These are phyloP conservation scores for Meteorus colon DNA, from an alignment of 2,888 invertebrate genomes.

Conservation along the genomic window DNA sequence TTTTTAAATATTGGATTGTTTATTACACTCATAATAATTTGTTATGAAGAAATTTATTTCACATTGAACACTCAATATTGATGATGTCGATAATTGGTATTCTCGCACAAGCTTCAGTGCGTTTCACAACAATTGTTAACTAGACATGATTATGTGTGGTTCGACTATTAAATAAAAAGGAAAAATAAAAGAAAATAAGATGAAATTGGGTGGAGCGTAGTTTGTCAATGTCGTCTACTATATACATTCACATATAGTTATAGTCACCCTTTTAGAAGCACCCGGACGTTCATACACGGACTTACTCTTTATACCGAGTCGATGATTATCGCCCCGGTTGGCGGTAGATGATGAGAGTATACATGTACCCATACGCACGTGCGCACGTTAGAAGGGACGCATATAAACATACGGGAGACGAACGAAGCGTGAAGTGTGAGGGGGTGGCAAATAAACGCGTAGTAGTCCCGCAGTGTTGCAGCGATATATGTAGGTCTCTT, in stretches of 20 bases:
- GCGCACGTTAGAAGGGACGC: neutral
- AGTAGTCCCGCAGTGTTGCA: constrained; percentile 19
- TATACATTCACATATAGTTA: neutral
- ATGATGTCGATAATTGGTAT: no score
- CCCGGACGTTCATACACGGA: constrained; percentile 55
- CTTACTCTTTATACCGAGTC: constrained; percentile 58
- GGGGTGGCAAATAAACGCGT: constrained; percentile 1
- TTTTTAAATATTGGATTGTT: neutral
- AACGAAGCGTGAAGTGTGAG: constrained; percentile 21
- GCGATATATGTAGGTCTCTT: constrained; percentile 9
- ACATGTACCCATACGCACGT: constrained; percentile 46
- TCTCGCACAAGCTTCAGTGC: no score
- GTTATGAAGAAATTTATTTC: no score
- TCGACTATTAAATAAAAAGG: neutral
- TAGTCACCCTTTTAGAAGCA: constrained; percentile 35
- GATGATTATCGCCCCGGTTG: constrained; percentile 68
- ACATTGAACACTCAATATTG: no score
- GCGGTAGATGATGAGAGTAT: constrained; percentile 67
- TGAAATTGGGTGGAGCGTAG: neutral
- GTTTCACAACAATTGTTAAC: no score
- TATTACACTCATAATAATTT: no score
- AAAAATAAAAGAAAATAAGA: constrained; percentile 5
- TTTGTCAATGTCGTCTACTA: constrained; percentile 30
- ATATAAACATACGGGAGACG: constrained; percentile 9
- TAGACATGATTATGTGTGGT: neutral